Evolutionary conservation across 2,888 invertebrate species (phyloP), one percentile per base, ranked within the genome.

Genomic region (Cyrtodaria siliqua): DNA sequence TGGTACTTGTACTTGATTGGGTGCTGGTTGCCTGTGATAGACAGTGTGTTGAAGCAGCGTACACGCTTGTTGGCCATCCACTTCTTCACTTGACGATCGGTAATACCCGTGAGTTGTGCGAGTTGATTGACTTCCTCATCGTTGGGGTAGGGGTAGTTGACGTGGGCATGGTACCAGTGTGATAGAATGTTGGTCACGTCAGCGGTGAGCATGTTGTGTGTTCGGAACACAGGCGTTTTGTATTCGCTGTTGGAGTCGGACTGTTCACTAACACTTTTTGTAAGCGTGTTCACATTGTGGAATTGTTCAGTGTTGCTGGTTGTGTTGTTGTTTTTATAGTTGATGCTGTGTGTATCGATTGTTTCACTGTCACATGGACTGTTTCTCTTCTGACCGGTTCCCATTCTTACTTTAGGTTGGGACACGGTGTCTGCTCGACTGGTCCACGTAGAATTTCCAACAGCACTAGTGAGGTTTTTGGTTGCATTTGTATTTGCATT

Each of bases 11-110:
- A 83, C 63, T 87, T 87, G 70, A 87, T 87, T 62, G 90, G 90
- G 79, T 90, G 90, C 52, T 89, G 85, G 66, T 89, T 86, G 9
- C 89, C 89, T 29, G 87, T 90, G 82, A 89, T 90, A 26, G 90
- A 89, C n/a, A 91, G 82, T 3, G 91, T 91, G 78, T 91, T 91
- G 76, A 72, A 89, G 27, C 87, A 87, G 0, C 91, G 82, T 4
- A 90, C 89, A 33, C 91, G 82, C 70, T 89, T 90, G 82, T 91
- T 91, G 18, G 90, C 90, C 87, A 91, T 86, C 91, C 91, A 91
- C 69, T 91, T 91, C 80, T 89, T 89, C 29, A 91, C 88, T 75
- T 91, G 91, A 18, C 81, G 76, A 2, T 59, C 69, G 3, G 85
- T 87, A 44, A 89, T 83, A 20, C 85, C 84, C 6, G 87, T 87